Conservation (phyloP, 2,113 vertebrate species). For the Alouatta palliata region DNA sequence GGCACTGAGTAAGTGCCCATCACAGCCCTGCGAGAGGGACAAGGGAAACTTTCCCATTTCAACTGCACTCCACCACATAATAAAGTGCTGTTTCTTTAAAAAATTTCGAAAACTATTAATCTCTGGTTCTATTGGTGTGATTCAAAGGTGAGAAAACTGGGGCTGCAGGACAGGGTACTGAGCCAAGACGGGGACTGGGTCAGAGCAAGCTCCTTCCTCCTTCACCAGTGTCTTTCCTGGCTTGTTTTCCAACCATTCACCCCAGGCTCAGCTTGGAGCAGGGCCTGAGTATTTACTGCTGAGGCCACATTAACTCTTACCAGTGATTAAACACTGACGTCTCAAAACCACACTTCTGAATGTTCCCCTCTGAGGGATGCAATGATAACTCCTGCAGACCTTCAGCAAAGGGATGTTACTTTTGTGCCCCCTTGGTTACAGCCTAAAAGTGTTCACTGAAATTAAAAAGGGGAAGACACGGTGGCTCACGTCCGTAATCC, state of each 20-base stretch:
- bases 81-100: too few species aligned
- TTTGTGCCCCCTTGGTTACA: too few species aligned
- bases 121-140: accelerated
- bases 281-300: neutral
- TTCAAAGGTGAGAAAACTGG: neutral
- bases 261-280: accelerated
- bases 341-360: neutral
- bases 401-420: neutral
- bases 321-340: neutral
- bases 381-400: too few species aligned
- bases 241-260: neutral
- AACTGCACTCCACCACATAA: too few species aligned
- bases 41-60: too few species aligned
- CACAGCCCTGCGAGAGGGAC: too few species aligned
- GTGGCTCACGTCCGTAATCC: too few species aligned
- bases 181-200: neutral
- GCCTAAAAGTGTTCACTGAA: neutral
- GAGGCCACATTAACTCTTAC: too few species aligned
- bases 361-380: neutral
- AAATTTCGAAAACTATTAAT: too few species aligned
- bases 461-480: neutral
- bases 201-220: neutral
- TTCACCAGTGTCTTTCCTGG: neutral
- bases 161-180: neutral
- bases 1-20: too few species aligned